phyloP scores from a whole-genome alignment of 2,888 invertebrate genomes.

The Trissolcus japonicus region DNA sequence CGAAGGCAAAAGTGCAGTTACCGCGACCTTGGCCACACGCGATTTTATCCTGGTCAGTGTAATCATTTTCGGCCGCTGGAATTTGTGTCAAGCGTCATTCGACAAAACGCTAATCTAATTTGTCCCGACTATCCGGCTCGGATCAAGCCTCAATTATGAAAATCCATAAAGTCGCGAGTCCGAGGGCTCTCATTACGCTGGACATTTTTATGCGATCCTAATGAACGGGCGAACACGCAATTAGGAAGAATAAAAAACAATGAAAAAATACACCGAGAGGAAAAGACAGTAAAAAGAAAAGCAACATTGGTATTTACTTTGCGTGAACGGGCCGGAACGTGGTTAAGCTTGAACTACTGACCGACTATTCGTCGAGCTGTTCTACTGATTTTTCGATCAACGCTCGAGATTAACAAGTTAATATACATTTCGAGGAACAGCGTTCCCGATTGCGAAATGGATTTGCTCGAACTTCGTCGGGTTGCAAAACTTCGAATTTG shows the following conservation, averaged over 20 bases:
- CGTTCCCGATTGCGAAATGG: slow-evolving; percentile 10
- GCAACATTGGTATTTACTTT: no score
- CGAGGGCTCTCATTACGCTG: no score
- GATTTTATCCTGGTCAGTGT: slow-evolving; percentile 66
- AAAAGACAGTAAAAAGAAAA: no score
- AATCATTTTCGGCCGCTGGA: slow-evolving; percentile 61
- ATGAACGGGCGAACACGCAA: no score
- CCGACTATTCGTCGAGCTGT: slow-evolving; percentile 44
- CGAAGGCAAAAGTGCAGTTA: slow-evolving; percentile 36
- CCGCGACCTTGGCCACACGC: slow-evolving; percentile 74
- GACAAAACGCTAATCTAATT: slow-evolving; percentile 8
- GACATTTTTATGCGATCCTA: no score
- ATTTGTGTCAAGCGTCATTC: slow-evolving; percentile 54
- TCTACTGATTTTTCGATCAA: slow-evolving; percentile 18
- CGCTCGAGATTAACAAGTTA: not conserved
- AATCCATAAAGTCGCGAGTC: no score
- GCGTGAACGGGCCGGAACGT: no score
- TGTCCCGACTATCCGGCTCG: slow-evolving; percentile 45
- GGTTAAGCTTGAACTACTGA: slow-evolving; percentile 44
- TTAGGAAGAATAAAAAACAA: no score
- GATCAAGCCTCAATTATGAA: no score
- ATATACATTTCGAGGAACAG: slow-evolving; percentile 8
- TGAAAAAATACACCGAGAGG: no score
- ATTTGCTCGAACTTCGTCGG: not conserved
- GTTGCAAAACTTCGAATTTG: no score